These are phyloP conservation scores for Pachycephala philippinensis DNA, from an alignment of 2,113 vertebrate genomes.

Conservation along the genomic window DNA sequence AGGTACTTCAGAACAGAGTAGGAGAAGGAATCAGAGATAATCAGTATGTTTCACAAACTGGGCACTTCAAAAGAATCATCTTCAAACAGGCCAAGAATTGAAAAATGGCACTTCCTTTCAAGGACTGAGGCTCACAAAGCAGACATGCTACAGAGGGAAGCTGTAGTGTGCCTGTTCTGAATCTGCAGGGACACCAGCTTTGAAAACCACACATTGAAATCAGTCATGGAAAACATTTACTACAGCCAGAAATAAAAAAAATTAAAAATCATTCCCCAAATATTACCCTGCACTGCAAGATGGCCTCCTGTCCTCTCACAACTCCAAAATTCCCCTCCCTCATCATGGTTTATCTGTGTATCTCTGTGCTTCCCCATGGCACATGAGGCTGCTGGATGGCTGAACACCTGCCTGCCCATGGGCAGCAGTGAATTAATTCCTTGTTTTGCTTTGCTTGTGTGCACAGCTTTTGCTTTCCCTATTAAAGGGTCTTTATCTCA, in stretches of 20 bases:
- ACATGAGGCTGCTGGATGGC: background rate
- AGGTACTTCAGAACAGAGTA: background rate
- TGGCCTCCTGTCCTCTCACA: background rate
- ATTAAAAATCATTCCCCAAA: background rate
- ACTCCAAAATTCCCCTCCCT: background rate
- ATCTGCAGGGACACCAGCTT: fast-evolving
- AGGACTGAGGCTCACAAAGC: background rate
- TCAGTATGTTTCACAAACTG: fast-evolving
- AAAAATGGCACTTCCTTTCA: background rate
- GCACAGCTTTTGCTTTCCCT: background rate
- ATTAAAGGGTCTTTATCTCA: background rate
- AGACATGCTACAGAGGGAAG: background rate
- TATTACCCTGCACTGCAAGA: background rate
- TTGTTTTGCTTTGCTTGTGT: background rate
- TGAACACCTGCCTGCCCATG: background rate
- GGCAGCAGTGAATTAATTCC: background rate
- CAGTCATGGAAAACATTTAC: background rate
- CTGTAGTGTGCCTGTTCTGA: background rate
- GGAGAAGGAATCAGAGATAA: background rate
- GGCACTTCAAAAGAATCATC: background rate
- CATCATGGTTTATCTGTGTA: background rate
- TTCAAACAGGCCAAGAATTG: background rate
- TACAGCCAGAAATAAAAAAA: background rate
- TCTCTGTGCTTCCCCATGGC: background rate
- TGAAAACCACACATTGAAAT: background rate